Conservation (phyloP, 2,797 vertebrate genomes). For the Pipistrellus pipistrellus region DNA sequence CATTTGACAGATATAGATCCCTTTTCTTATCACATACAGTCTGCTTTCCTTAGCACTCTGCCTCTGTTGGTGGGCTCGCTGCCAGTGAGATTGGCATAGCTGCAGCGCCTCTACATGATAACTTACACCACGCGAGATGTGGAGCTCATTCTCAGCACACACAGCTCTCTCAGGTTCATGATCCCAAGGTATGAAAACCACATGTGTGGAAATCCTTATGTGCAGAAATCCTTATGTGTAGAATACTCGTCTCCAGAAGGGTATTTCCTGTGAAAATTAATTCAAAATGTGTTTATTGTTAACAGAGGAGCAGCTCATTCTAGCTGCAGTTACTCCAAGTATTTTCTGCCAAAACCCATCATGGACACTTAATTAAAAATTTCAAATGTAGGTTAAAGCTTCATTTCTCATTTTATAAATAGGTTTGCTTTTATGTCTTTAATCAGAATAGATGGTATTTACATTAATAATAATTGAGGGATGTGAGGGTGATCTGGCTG, state of each 20-base stretch:
- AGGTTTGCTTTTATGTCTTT: constrained; percentile 35
- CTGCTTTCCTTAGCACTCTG: constrained; percentile 53
- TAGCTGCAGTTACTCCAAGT: neutral
- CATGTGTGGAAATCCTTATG: constrained; percentile 72
- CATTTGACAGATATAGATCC: constrained; percentile 40
- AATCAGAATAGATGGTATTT: constrained; percentile 39
- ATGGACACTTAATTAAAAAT: neutral
- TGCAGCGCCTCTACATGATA: neutral
- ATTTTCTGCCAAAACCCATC: neutral
- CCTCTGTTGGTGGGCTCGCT: constrained; percentile 43
- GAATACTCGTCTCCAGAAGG: constrained; percentile 61
- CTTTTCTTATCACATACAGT: constrained; percentile 49
- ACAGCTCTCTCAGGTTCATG: constrained; percentile 64
- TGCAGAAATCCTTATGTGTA: constrained; percentile 53
- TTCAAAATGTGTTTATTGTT: constrained; percentile 83
- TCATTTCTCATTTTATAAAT: constrained; percentile 47
- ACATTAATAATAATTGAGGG: constrained; percentile 11
- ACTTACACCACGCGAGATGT: constrained; percentile 74
- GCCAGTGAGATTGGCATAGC: constrained; percentile 50
- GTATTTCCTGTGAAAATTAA: constrained; percentile 77
- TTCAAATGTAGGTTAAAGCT: neutral
- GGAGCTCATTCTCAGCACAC: constrained; percentile 81
- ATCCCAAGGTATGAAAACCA: constrained; percentile 78
- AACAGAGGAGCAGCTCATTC: constrained; percentile 54
- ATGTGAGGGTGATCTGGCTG: too few relatives aligned